These are phyloP conservation scores for Megaleporinus macrocephalus DNA, from an alignment of 2,113 vertebrate species.

Conservation along the genomic window DNA sequence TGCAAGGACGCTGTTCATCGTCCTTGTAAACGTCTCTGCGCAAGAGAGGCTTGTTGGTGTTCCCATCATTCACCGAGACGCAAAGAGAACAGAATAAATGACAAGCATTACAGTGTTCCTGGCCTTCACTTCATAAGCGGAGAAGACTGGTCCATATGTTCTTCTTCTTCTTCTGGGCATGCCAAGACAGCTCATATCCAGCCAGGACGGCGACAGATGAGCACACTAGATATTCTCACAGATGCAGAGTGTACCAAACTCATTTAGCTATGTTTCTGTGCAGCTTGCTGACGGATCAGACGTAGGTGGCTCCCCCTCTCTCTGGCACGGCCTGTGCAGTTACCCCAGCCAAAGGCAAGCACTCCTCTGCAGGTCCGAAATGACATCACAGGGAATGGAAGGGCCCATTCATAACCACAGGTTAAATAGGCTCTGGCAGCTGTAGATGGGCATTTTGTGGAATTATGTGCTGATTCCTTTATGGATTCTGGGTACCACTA, in stretches of 20 bases:
- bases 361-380: conserved; percentile 69
- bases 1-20: conserved; percentile 30
- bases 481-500: conserved; percentile 53
- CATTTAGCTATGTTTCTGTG: conserved; percentile 15
- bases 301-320: conserved; percentile 67
- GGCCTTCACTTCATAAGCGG: conserved; percentile 58
- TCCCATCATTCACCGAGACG: conserved; percentile 63
- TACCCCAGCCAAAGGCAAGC: conserved; percentile 71
- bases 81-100: conserved; percentile 50
- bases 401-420: conserved; percentile 60
- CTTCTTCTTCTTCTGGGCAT: background rate
- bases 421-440: conserved; percentile 32
- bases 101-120: conserved; percentile 60
- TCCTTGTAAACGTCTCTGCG: background rate
- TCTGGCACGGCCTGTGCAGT: conserved; percentile 65
- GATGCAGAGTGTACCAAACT: conserved; percentile 49
- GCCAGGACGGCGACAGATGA: conserved; percentile 20
- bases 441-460: conserved; percentile 50
- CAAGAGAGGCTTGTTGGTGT: conserved; percentile 48
- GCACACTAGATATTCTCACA: conserved; percentile 44
- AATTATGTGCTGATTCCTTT: conserved; percentile 51
- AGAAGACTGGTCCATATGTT: conserved; percentile 6
- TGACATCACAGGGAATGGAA: conserved; percentile 65
- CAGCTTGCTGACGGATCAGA: conserved; percentile 33
- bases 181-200: conserved; percentile 3